Evolutionary conservation across 1,140 invertebrate species (phyloP), one percentile per base, ranked within the genome.

Genomic region (Macrobrachium nipponense): DNA sequence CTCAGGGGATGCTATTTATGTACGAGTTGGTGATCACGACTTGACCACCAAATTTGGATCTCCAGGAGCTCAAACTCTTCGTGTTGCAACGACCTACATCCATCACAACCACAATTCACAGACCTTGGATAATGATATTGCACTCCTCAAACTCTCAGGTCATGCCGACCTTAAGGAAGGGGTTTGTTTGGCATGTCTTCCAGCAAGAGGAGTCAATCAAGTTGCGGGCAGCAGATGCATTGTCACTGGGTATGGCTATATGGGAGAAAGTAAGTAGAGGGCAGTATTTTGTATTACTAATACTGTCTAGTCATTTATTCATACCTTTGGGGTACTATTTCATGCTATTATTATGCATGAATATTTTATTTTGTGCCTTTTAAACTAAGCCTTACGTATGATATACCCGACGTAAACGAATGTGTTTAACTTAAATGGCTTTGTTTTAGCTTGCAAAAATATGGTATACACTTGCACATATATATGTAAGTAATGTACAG

Each of bases 61-160:
- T 11, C 89, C 88, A 0, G 89, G 89, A 2, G 97, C 96, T 0
- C 96, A 98, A 91, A 98, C 97, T 0, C 92, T 97, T 18, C 92
- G 96, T 23, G 96, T 98, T 8, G 95, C 95, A 36, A 97, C 96
- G 18, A 98, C 97, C 0, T 98, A 98, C 91, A 98, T 98, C 72
- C 97, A 99, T 91, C 97, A 98, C 89, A 98, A 98, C 91, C 98
- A 98, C 92, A 98, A 99, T 91, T 97, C 96, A 87, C 96, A 98
- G 91, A 98, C 97, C 0, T 92, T 99, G 87, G 97, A 98, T 90
- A 98, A 98, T 90, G 98, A 98, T 90, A 98, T 99, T 88, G 98
- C 98, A 0, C 91, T 99, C 14, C 92, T 99, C 11, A 98, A 98
- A 91, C 93, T 99, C 10, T 95, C 97, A 88, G 95, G 96, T 0